Evolutionary conservation across 92 coral and sea anemone genomes (phyloP), one percentile per base, ranked within the genome.

Genomic region (Palythoa grandiflora): DNA sequence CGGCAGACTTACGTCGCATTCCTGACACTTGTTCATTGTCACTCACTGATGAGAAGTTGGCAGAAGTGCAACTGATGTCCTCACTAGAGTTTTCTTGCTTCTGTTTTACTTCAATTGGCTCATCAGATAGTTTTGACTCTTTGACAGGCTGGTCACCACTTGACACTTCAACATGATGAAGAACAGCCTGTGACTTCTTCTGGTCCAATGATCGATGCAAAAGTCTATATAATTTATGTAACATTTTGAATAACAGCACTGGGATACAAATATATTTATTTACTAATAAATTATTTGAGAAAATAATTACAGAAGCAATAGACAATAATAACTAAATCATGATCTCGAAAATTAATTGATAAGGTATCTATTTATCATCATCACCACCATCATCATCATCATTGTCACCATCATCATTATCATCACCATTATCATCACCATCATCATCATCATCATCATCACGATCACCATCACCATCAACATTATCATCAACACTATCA

Each of bases 1-100:
- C 63, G 7, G 86, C 60, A 65, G 75, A 81, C 86, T 66, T 81
- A 81, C 76, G 86, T 81, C 86, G 75, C 86, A 81, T 66, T 50
- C 86, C 86, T 81, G 86, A 76, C 63, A 68, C 74, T 13, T 61
- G 36, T 81, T 81, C 66, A 81, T 15, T 47, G 63, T 81, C 86
- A 81, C 86, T 68, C 47, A 66, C 61, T 68, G 61, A 66, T 9
- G 65, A 20, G 19, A 75, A 81, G 53, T 28, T 65, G 73, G 75
- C 75, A 81, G 86, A 66, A 81, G 86, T 81, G 86, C 86, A 81
- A 68, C 86, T 63, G 40, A 47, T 9, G 39, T 81, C 75, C 37
- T 38, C 86, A 15, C 75, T 38, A 51, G 73, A 39, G 17, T 16
- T 21, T 2, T 81, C 86, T 13, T 68, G 44, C 19, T 2, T 16